Evolutionary conservation across 2,888 invertebrate species (phyloP).

Genomic region (Trissoscelio sp.): DNA sequence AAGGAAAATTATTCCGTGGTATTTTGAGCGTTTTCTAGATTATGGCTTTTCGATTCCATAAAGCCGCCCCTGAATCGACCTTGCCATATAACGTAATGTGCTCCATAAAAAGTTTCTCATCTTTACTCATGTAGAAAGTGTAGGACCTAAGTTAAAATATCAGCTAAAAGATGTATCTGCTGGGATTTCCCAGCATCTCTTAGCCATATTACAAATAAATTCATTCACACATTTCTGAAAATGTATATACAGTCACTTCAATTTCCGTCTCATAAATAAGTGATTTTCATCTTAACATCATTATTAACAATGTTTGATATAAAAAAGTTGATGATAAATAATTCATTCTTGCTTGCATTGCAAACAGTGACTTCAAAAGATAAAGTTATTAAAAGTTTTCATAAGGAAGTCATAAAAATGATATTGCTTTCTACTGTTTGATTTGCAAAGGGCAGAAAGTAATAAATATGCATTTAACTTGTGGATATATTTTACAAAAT

Average conservation of each 20-base stretch:
- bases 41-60: conserved; percentile 25
- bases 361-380: not conserved
- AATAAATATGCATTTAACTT: conserved; percentile 20
- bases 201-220: not conserved
- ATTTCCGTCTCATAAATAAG: no score
- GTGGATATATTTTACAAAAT: conserved; percentile 8
- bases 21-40: conserved; percentile 18
- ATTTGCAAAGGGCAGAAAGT: not conserved
- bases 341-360: no score
- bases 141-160: conserved; percentile 20
- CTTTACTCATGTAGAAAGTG: conserved; percentile 29
- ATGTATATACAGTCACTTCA: no score
- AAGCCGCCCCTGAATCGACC: conserved; percentile 55
- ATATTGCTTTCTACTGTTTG: not conserved
- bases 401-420: not conserved
- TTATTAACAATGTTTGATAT: no score
- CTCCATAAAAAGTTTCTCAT: conserved; percentile 32
- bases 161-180: not conserved
- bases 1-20: conserved; percentile 5
- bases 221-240: no score
- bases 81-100: conserved; percentile 37
- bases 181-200: not conserved
- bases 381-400: not conserved
- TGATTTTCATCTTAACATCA: not conserved
- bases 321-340: not conserved